Evolutionary conservation across 92 coral and sea anemone species (phyloP).

Genomic region (Meandrina meandrites): DNA sequence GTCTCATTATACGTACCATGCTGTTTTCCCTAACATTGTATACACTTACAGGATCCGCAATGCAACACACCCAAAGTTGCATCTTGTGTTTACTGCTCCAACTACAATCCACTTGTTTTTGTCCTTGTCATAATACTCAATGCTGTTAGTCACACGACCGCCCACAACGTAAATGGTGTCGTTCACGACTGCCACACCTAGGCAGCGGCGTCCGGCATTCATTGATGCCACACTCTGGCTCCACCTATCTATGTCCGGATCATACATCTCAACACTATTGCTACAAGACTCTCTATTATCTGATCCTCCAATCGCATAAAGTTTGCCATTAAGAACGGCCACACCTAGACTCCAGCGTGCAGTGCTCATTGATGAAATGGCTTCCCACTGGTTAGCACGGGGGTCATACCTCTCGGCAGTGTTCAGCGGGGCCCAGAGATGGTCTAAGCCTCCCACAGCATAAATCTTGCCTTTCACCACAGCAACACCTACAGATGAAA

Average conservation of each 20-base stretch:
- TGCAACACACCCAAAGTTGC: conserved; percentile 99
- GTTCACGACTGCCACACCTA: conserved; percentile 99
- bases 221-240: conserved; percentile 87
- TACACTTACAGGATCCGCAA: conserved; percentile 68
- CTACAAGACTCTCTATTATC: conserved; percentile 90
- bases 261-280: conserved; percentile 94
- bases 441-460: conserved; percentile 99
- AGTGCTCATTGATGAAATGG: conserved; percentile 86
- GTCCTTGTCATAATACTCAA: conserved; percentile 93
- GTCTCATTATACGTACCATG: not conserved
- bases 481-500: conserved; percentile 75
- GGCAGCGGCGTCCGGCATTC: conserved; percentile 98
- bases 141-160: conserved; percentile 95
- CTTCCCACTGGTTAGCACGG: conserved; percentile 78
- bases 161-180: conserved; percentile 98
- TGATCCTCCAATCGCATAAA: conserved; percentile 98
- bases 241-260: conserved; percentile 77
- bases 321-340: conserved; percentile 84
- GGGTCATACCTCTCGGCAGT: conserved; percentile 95
- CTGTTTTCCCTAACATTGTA: not conserved
- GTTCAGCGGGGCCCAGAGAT: conserved; percentile 96
- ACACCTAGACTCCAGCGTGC: conserved; percentile 99
- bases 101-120: conserved; percentile 91
- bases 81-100: conserved; percentile 94
- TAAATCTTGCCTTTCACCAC: conserved; percentile 89